A percentile compares a stretch with the other conserved stretches of the same genome.
phyloP scores from a whole-genome alignment of 2,888 invertebrate species.

The Eilema sororculum region DNA sequence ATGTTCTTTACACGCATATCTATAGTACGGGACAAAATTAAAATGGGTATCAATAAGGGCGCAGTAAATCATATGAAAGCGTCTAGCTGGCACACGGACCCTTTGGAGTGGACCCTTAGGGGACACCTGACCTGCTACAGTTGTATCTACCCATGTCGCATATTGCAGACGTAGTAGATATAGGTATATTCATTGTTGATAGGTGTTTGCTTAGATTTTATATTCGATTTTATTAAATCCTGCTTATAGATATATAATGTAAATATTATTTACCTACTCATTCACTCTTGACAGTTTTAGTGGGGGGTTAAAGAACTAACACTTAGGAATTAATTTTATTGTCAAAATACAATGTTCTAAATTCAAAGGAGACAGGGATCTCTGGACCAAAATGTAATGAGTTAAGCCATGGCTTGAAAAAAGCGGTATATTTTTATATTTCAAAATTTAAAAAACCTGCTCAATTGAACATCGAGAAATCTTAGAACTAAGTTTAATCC shows the following conservation, averaged over 20 bases:
- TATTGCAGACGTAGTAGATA: slow-evolving; percentile 32
- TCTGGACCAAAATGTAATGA: too few species aligned
- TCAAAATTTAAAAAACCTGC: too few species aligned
- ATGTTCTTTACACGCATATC: slow-evolving; percentile 30
- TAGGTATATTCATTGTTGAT: slow-evolving; percentile 17
- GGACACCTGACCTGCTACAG: slow-evolving; percentile 74
- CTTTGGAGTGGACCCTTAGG: slow-evolving; percentile 77
- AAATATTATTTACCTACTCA: neutral
- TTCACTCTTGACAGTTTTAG: neutral
- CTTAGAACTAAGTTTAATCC: too few species aligned
- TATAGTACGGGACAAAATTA: slow-evolving; percentile 66
- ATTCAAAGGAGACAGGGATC: too few species aligned
- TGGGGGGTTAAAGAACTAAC: neutral
- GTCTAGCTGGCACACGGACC: slow-evolving; percentile 74
- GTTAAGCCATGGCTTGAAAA: too few species aligned
- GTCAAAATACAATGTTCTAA: neutral
- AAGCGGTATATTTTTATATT: too few species aligned
- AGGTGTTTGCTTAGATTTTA: neutral
- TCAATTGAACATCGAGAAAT: too few species aligned
- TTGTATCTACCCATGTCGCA: slow-evolving; percentile 49
- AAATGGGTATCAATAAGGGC: slow-evolving; percentile 80
- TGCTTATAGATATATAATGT: too few species aligned
- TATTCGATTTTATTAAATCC: neutral
- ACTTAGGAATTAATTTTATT: neutral
- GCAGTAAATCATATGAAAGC: slow-evolving; percentile 76